Percentiles rank a stretch among this genome's conserved stretches.
Conservation (phyloP, 2,888 invertebrate genomes). For the Zele albiditarsus region DNA sequence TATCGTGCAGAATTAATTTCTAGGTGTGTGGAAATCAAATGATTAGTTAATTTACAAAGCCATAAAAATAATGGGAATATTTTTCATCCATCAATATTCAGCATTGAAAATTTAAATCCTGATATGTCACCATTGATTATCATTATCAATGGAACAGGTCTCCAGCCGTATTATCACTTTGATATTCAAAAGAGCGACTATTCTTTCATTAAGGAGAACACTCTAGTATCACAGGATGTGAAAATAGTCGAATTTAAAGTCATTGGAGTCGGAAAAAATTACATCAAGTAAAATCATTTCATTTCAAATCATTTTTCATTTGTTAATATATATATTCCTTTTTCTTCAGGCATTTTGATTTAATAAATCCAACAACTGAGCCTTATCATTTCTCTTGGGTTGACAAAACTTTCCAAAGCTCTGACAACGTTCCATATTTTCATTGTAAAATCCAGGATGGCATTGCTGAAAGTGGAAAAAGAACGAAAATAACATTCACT, state of each 20-base stretch:
- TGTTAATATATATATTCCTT: background rate
- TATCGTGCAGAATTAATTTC: conserved; percentile 76
- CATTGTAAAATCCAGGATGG: conserved; percentile 78
- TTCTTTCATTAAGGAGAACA: conserved; percentile 72
- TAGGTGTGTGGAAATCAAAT: conserved; percentile 59
- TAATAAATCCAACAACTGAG: conserved; percentile 80
- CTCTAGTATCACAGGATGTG: conserved; percentile 72
- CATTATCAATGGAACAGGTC: conserved; percentile 75
- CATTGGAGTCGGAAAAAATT: conserved; percentile 77
- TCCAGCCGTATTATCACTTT: conserved; percentile 82
- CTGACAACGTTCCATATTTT: conserved; percentile 72
- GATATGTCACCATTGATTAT: conserved; percentile 63
- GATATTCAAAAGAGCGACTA: conserved; percentile 81
- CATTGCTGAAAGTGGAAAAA: conserved; percentile 77
- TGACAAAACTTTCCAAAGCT: conserved; percentile 73
- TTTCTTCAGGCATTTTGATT: conserved; percentile 75
- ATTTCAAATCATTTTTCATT: conserved; percentile 2
- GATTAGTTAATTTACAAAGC: background rate
- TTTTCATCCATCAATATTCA: conserved; percentile 41
- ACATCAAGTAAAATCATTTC: conserved; percentile 71
- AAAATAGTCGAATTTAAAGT: conserved; percentile 80
- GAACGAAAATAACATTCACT: conserved; percentile 77
- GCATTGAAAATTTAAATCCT: conserved; percentile 75
- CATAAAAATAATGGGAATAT: background rate
- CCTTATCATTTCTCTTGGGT: conserved; percentile 77